Evolutionary conservation across 2,888 invertebrate species (phyloP).

Genomic region (Microplitis deprimator): DNA sequence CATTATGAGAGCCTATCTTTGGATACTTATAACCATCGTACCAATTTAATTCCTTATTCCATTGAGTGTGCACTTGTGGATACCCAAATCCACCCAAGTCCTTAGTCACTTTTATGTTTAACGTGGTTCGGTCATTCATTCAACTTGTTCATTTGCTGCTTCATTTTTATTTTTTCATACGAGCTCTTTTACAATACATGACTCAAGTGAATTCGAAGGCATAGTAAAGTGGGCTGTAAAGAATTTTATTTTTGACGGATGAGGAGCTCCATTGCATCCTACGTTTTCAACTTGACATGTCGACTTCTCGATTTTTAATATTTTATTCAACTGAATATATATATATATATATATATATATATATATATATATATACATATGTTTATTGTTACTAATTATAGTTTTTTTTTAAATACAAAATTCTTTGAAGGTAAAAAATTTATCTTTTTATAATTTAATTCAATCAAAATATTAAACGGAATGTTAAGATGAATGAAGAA

Average conservation of each 20-base stretch:
- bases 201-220: slow-evolving; percentile 37
- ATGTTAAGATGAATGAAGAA: neutral
- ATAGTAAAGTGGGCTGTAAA: slow-evolving; percentile 39
- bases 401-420: neutral
- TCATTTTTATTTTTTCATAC: slow-evolving; percentile 18
- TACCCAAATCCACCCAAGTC: slow-evolving; percentile 19
- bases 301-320: neutral
- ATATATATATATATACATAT: neutral
- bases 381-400: neutral
- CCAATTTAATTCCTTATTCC: slow-evolving; percentile 36
- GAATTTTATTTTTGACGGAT: slow-evolving; percentile 51
- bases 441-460: slow-evolving; percentile 3
- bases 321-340: neutral
- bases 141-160: slow-evolving; percentile 14
- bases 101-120: slow-evolving; percentile 29
- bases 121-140: slow-evolving; percentile 41
- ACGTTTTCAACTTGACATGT: slow-evolving; percentile 39
- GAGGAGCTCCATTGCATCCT: slow-evolving; percentile 41
- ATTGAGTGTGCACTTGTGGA: slow-evolving; percentile 32
- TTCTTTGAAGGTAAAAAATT: neutral
- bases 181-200: slow-evolving; percentile 14
- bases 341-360: neutral
- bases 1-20: slow-evolving; percentile 30
- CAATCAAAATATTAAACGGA: neutral
- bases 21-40: slow-evolving; percentile 34